phyloP scores from a whole-genome alignment of 1,140 invertebrate genomes.

The Trachelipus rathkii region DNA sequence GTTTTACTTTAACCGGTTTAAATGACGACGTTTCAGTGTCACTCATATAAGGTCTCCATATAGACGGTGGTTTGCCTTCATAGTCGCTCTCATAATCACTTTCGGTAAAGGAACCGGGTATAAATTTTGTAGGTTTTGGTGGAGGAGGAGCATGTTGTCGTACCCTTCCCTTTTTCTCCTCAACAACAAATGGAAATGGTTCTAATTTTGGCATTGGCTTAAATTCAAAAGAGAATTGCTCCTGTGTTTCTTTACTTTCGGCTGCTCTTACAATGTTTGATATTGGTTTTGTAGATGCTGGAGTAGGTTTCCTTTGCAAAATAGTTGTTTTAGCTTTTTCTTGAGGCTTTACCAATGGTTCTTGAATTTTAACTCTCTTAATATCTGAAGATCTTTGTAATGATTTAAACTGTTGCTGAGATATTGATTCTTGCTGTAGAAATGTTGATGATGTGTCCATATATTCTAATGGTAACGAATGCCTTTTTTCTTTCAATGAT shows the following conservation, averaged over 20 bases:
- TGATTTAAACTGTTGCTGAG: no score
- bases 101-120: constrained; percentile 49
- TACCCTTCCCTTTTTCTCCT: constrained; percentile 38
- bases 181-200: constrained; percentile 45
- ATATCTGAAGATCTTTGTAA: no score
- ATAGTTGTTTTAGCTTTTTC: no score
- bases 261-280: no score
- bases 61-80: constrained; percentile 31
- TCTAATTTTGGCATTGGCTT: constrained; percentile 44
- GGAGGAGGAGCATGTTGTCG: constrained; percentile 46
- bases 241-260: neutral
- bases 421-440: no score
- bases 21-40: constrained; percentile 62
- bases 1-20: constrained; percentile 54
- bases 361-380: no score
- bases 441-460: constrained; percentile 19
- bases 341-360: no score
- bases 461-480: constrained; percentile 26
- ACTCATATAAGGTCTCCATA: constrained; percentile 63
- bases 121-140: constrained; percentile 50
- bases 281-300: neutral
- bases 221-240: neutral
- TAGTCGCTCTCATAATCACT: constrained; percentile 47
- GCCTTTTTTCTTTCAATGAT: constrained; percentile 34
- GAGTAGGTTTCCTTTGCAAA: neutral